A percentile compares a stretch with the other conserved stretches of the same genome.
phyloP scores from a whole-genome alignment of 2,113 vertebrate species.

The Malaclemys terrapin region DNA sequence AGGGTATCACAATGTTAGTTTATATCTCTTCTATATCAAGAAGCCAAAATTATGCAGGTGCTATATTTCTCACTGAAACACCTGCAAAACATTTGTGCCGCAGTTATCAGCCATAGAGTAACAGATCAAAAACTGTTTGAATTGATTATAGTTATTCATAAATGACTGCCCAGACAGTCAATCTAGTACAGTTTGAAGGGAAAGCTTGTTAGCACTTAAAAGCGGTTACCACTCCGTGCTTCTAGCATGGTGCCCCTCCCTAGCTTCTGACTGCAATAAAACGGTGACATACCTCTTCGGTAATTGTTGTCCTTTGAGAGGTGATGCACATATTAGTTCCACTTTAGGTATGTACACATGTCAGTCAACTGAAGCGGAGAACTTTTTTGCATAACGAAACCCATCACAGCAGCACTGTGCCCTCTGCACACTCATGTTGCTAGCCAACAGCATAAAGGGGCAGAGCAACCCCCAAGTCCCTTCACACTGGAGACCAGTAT shows the following conservation, averaged over 20 bases:
- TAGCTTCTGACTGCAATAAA: background rate
- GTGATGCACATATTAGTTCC: background rate
- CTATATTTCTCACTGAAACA: background rate
- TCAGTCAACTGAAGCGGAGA: background rate
- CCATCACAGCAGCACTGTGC: background rate
- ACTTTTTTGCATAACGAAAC: background rate
- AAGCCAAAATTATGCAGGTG: rapidly evolving
- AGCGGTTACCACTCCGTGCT: rapidly evolving
- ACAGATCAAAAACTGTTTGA: background rate
- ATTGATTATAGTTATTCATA: no score
- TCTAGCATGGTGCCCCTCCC: background rate
- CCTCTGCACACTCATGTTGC: background rate
- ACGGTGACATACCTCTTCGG: background rate
- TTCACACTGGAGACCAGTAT: background rate
- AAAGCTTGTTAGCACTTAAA: background rate
- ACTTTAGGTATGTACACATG: background rate
- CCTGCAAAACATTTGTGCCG: background rate
- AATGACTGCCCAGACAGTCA: background rate
- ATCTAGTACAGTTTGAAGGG: background rate
- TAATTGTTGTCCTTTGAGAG: background rate
- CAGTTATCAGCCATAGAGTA: background rate
- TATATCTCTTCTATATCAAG: background rate
- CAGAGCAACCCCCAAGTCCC: background rate
- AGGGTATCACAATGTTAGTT: background rate
- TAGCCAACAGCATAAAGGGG: background rate